phyloP scores from a whole-genome alignment of 1,140 invertebrate species.

The Lepidurus packardi region DNA sequence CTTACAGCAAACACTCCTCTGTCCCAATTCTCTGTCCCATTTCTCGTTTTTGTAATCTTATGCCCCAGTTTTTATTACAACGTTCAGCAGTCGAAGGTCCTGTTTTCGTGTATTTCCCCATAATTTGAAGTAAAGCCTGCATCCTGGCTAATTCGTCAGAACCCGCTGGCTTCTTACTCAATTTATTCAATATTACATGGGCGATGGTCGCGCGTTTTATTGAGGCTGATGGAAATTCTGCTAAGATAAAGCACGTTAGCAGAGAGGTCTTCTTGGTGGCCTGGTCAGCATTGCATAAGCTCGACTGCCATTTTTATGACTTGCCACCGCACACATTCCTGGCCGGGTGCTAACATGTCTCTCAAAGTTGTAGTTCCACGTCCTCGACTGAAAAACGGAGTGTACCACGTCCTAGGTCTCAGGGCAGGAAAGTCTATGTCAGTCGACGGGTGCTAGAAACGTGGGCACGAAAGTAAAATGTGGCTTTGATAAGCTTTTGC shows the following conservation, averaged over 20 bases:
- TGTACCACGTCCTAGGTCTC: background rate
- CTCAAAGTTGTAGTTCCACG: background rate
- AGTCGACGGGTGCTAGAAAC: too few species aligned
- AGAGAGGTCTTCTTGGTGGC: background rate
- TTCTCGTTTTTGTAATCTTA: too few species aligned
- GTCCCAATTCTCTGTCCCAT: too few species aligned
- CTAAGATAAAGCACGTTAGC: slow-evolving; percentile 13
- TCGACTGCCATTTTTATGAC: background rate
- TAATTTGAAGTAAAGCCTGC: background rate
- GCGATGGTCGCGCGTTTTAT: background rate
- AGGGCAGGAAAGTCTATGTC: too few species aligned
- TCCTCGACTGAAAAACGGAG: background rate
- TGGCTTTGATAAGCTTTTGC: too few species aligned
- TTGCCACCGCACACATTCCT: background rate
- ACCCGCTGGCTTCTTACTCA: background rate
- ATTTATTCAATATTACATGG: background rate
- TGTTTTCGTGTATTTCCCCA: background rate
- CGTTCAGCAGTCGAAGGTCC: background rate
- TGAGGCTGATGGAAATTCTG: slow-evolving; percentile 12
- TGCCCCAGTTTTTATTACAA: background rate
- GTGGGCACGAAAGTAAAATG: too few species aligned
- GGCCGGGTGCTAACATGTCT: background rate
- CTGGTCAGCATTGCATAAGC: background rate
- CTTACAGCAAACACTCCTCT: too few species aligned
- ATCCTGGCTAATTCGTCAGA: background rate